Evolutionary conservation across 2,113 vertebrate species (phyloP).

Genomic region (Promerops cafer): DNA sequence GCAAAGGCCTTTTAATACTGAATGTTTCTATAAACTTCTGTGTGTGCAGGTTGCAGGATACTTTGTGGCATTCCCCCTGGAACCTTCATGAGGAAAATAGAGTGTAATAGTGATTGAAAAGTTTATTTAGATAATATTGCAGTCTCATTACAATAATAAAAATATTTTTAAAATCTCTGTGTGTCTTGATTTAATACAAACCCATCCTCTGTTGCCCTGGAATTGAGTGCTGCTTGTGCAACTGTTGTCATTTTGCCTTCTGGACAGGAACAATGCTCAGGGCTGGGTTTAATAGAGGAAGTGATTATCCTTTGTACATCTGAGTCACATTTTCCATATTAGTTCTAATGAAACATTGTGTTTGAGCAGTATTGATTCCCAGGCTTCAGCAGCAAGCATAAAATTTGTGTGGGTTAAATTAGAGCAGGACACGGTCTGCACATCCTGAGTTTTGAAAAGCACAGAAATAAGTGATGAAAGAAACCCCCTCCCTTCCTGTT

Average conservation of each 20-base stretch:
- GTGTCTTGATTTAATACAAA: neutral
- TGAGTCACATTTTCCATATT: neutral
- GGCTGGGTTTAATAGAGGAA: neutral
- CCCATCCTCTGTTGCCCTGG: neutral
- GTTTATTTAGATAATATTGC: slow-evolving; percentile 11
- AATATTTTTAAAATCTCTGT: neutral
- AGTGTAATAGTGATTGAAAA: neutral
- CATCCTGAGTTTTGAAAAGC: neutral
- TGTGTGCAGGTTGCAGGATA: neutral
- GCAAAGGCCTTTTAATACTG: slow-evolving; percentile 6
- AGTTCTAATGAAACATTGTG: neutral
- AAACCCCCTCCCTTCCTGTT: neutral
- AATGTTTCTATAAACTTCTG: neutral
- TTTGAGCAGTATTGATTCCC: neutral
- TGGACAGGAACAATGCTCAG: neutral
- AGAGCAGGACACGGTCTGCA: neutral
- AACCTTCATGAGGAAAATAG: neutral
- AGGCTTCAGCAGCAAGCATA: neutral
- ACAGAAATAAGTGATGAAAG: neutral
- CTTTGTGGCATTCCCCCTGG: neutral
- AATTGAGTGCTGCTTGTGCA: neutral
- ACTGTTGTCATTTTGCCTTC: neutral
- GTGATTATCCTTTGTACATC: neutral
- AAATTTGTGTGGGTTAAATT: neutral
- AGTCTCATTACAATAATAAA: slow-evolving; percentile 18